These are phyloP conservation scores for Macropodus opercularis DNA, from an alignment of 2,797 vertebrate species.

Conservation along the genomic window DNA sequence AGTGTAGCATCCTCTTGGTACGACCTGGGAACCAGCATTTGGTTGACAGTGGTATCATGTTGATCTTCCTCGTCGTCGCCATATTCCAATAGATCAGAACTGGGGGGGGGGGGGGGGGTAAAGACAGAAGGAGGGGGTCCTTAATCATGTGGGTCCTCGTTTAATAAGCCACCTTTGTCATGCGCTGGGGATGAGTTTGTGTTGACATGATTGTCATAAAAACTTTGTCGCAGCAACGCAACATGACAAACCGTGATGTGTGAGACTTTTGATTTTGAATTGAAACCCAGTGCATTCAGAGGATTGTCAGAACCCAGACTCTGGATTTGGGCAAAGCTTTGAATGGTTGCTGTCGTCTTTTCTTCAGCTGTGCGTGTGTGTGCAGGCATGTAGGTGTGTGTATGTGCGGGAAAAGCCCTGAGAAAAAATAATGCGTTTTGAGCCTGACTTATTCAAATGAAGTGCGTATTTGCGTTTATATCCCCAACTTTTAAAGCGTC, in stretches of 20 bases:
- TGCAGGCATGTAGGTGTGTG: no score
- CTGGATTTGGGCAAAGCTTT: constrained; percentile 8
- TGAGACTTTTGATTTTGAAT: neutral
- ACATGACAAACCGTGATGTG: neutral
- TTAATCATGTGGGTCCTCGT: constrained; percentile 7
- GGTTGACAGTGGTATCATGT: constrained; percentile 82
- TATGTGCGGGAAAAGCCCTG: constrained; percentile 46
- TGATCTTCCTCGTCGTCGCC: constrained; percentile 84
- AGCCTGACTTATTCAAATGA: constrained; percentile 24
- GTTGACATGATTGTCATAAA: neutral
- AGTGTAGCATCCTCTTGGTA: constrained; percentile 90
- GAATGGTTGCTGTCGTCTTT: constrained; percentile 9
- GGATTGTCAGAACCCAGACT: constrained; percentile 1
- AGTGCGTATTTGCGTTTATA: neutral
- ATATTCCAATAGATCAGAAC: constrained; percentile 84
- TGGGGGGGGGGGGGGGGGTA: neutral
- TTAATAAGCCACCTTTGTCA: neutral
- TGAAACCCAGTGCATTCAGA: neutral
- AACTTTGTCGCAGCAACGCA: constrained; percentile 45
- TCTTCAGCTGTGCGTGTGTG: neutral
- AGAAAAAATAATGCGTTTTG: constrained; percentile 11
- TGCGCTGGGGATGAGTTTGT: no score
- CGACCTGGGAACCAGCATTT: constrained; percentile 87
- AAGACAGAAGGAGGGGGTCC: neutral
- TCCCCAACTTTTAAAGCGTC: constrained; percentile 35